Evolutionary conservation across 1,140 invertebrate species (phyloP), one percentile per base, ranked within the genome.

Genomic region (Bombus huntii): DNA sequence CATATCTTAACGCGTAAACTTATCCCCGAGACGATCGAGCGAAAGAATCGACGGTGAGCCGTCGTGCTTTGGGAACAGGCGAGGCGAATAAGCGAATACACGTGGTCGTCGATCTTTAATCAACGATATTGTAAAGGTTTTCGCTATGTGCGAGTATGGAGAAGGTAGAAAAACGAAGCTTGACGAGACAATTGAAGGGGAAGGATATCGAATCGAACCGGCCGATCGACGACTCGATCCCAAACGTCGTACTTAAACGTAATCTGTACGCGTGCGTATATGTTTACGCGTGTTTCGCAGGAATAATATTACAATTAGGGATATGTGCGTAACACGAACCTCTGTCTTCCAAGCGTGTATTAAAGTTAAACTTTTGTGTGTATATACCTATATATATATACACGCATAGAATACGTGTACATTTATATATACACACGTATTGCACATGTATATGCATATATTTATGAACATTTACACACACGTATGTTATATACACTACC

Each of bases 341-440:
- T 95, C 93, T 94, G 94, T 95, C 94, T 95, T 95, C 94, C 94
- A 95, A 94, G 87, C 90, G 89, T 92, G 93, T 94, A 92, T 92
- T 94, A 89, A 92, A 93, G 80, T 90, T 89, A 85, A 90, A 89
- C 90, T 83, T 92, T 91, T 85, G 87, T 81, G 85, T 93, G 92
- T 89, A 93, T 93, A 87, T 73, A 83, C 87, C 87, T 88, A 88
- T 70, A 87, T 74, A 87, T 74, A 83, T 88, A 88, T 85, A 88
- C 62, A 34, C 77, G 85, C 53, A 85, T 78, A 77, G 28, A 72
- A 65, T 77, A 84, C 84, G 81, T 70, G 79, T 44, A 82, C 25
- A 86, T 65, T 31, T 71, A 44, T 66, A 53, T n/a, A 80, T 39
- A 37, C 66, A 47, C n/a, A 44, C 37, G 31, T 34, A 22, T 44